Conservation (phyloP, 2,797 vertebrate species). For the Spea hammondii region DNA sequence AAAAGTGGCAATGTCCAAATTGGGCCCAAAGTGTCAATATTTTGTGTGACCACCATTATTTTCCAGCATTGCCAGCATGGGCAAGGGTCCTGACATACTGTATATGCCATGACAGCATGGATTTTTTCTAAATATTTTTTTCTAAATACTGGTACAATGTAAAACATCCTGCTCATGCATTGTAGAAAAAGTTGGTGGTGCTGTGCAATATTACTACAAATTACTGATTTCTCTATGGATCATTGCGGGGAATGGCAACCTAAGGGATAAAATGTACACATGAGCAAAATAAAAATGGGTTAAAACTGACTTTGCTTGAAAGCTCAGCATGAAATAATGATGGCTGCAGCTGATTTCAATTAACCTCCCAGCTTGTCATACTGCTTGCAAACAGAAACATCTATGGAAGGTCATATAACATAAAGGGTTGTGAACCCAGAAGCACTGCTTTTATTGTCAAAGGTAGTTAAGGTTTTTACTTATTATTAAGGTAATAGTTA, state of each 20-base stretch:
- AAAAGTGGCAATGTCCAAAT: too few relatives aligned
- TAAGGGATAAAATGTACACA: constrained; percentile 33
- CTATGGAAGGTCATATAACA: constrained; percentile 38
- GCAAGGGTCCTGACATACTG: too few relatives aligned
- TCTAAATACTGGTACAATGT: too few relatives aligned
- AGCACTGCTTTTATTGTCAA: too few relatives aligned
- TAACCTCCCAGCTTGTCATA: constrained; percentile 38
- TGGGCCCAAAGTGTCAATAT: too few relatives aligned
- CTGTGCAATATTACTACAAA: neutral
- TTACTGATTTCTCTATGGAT: constrained; percentile 22
- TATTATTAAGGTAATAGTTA: too few relatives aligned
- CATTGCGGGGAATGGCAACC: constrained; percentile 9
- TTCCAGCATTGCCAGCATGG: too few relatives aligned
- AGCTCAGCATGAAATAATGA: constrained; percentile 43
- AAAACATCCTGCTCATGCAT: neutral
- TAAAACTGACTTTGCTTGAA: constrained; percentile 40
- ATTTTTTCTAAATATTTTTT: too few relatives aligned
- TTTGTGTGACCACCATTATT: too few relatives aligned
- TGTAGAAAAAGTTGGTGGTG: neutral
- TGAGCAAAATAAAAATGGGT: constrained; percentile 30
- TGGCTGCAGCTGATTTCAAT: constrained; percentile 44
- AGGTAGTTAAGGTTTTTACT: too few relatives aligned
- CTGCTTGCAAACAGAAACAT: constrained; percentile 34
- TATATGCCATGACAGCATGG: too few relatives aligned
- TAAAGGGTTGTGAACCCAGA: constrained; percentile 20